Evolutionary conservation across 1,140 invertebrate genomes (phyloP), one percentile per base, ranked within the genome.

Genomic region (Parasteatoda tepidariorum): DNA sequence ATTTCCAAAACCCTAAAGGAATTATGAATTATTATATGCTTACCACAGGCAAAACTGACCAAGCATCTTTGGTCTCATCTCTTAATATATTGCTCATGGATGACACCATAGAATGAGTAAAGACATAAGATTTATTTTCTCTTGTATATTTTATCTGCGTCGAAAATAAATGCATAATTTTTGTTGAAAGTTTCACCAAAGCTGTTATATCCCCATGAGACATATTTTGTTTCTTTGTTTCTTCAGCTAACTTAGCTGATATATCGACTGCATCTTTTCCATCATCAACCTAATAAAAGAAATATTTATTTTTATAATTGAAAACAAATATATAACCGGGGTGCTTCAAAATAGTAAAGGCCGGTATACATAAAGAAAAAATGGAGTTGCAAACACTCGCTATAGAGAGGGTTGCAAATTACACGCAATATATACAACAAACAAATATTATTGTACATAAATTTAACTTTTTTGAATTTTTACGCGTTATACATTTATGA

Each of bases 131-230:
- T 0, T 54, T 11, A 4, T 33, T 18, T 34, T 54, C 33, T 15
- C 57, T 41, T 33, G 24, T 9, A 3, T n/a, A 15, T 61, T 15
- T 22, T 15, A 48, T 55, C 62, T 78, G 75, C 41, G 31, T 11
- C 13, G 22, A 22, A n/a, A 66, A 78, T 5, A 78, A 28, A 4
- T 6, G 18, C 24, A 78, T 22, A 5, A 78, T 24, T 55, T 78
- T 67, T 3, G 41, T 26, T 2, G 75, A 67, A 2, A 78, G 33
- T 18, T 78, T 31, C 7, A 78, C 75, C n/a, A 78, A 38, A 57
- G 75, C 75, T 15, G 62, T 55, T 3, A 78, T 55, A 67, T 78
- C 75, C 7, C 75, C 75, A 55, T 78, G 75, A 3, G 75, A 78
- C 28, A 78, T 22, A 5, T 22, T 13, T n/a, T 78, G 38, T 2